Conservation (phyloP, 2,797 vertebrate species). For the Enteromius treurensis region DNA sequence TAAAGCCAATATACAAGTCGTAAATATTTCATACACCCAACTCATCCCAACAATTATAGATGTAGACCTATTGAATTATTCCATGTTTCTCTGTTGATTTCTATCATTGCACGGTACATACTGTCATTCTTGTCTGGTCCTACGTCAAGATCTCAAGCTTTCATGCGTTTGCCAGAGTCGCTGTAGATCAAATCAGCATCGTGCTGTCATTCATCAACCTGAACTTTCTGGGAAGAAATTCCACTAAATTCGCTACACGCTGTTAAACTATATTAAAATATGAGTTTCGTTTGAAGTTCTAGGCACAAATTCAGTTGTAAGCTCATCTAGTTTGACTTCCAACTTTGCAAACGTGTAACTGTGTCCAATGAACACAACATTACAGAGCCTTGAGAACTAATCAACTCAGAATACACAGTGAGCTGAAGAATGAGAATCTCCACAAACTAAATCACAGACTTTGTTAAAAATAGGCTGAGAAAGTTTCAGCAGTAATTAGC, state of each 20-base stretch:
- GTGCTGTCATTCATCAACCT: not conserved
- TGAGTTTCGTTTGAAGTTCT: not conserved
- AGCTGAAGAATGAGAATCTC: not conserved
- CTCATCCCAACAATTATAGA: not conserved
- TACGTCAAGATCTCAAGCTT: not conserved
- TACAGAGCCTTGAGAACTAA: not conserved
- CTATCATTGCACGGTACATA: not conserved
- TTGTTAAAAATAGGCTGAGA: constrained; percentile 2
- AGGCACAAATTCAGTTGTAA: constrained; percentile 2
- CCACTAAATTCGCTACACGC: not conserved
- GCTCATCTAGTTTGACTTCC: not conserved
- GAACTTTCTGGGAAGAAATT: constrained; percentile 14
- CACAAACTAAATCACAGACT: constrained; percentile 25
- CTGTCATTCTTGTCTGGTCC: not conserved
- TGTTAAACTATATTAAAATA: constrained; percentile 6
- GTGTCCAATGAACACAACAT: not conserved
- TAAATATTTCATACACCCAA: not conserved
- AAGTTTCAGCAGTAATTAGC: constrained; percentile 3
- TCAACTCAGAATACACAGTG: not conserved
- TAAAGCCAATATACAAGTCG: constrained; percentile 18
- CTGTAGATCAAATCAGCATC: not conserved
- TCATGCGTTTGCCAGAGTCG: not conserved
- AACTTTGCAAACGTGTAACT: not conserved
- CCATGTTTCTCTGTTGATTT: not conserved
- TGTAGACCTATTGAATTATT: not conserved